These are phyloP conservation scores for Lethocerus indicus DNA, from an alignment of 1,140 invertebrate species.

Conservation along the genomic window DNA sequence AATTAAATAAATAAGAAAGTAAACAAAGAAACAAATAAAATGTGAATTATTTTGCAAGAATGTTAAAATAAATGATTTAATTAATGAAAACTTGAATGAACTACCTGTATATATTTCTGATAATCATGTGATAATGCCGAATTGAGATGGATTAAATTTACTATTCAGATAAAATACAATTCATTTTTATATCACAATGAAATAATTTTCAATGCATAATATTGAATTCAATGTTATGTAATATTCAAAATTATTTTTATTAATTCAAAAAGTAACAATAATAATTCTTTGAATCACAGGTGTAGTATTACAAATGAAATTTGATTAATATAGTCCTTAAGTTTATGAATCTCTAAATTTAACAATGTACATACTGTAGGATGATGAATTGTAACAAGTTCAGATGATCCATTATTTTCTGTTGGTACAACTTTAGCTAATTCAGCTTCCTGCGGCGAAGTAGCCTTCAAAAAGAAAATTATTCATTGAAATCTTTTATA, in stretches of 20 bases:
- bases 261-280: too few relatives aligned
- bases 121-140: too few relatives aligned
- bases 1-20: background rate
- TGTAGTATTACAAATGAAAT: background rate
- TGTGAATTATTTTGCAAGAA: background rate
- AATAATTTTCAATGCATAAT: too few relatives aligned
- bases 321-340: background rate
- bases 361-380: constrained; percentile 28
- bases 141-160: too few relatives aligned
- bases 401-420: constrained; percentile 91
- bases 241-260: too few relatives aligned
- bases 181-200: constrained; percentile 18
- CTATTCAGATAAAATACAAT: background rate
- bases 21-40: background rate
- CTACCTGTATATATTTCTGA: too few relatives aligned
- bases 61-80: background rate
- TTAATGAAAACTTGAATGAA: too few relatives aligned
- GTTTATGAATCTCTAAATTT: background rate
- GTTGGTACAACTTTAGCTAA: constrained; percentile 91
- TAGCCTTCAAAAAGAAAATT: constrained; percentile 43
- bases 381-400: constrained; percentile 69
- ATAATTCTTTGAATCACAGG: too few relatives aligned
- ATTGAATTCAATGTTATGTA: too few relatives aligned
- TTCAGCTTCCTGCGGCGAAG: constrained; percentile 52
- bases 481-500: too few relatives aligned